A percentile compares a stretch with the other conserved stretches of the same genome.
These are phyloP conservation scores for Embiotoca jacksoni DNA, from an alignment of 2,113 vertebrate genomes.

Conservation along the genomic window DNA sequence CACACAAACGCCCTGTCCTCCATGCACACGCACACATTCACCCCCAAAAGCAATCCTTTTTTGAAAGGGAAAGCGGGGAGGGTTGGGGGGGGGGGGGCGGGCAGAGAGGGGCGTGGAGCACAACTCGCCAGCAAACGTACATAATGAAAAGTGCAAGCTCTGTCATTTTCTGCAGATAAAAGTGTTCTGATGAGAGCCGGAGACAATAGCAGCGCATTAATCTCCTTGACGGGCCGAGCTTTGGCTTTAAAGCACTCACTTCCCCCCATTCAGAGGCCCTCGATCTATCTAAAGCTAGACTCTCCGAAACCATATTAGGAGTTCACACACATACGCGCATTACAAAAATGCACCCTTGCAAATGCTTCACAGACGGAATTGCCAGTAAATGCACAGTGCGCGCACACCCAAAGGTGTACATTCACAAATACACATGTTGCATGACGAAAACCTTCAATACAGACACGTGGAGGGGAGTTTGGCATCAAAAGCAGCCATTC, in stretches of 20 bases:
- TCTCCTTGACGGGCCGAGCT: constrained; percentile 79
- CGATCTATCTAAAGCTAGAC: constrained; percentile 56
- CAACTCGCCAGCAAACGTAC: constrained; percentile 68
- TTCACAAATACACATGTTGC: background rate
- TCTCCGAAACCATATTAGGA: constrained; percentile 41
- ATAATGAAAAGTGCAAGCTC: constrained; percentile 85
- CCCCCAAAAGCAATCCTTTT: constrained; percentile 52
- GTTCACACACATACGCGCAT: background rate
- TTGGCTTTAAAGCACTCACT: constrained; percentile 72
- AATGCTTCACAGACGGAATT: background rate
- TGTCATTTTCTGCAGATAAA: constrained; percentile 84
- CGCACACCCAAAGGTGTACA: no score
- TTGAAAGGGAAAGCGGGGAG: constrained; percentile 15
- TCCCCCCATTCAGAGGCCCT: constrained; percentile 55
- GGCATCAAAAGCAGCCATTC: no score
- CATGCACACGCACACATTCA: constrained; percentile 11
- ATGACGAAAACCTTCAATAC: background rate
- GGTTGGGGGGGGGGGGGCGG: background rate
- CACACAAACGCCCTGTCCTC: constrained; percentile 23
- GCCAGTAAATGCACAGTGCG: background rate
- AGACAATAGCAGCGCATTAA: constrained; percentile 85
- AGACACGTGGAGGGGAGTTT: background rate
- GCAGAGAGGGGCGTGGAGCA: constrained; percentile 18
- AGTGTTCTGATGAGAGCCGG: constrained; percentile 82
- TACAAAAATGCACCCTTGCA: constrained; percentile 7